Percentiles rank a stretch among this genome's conserved stretches.
Evolutionary conservation across 2,888 invertebrate species (phyloP).

Genomic region (Rhagium mordax): DNA sequence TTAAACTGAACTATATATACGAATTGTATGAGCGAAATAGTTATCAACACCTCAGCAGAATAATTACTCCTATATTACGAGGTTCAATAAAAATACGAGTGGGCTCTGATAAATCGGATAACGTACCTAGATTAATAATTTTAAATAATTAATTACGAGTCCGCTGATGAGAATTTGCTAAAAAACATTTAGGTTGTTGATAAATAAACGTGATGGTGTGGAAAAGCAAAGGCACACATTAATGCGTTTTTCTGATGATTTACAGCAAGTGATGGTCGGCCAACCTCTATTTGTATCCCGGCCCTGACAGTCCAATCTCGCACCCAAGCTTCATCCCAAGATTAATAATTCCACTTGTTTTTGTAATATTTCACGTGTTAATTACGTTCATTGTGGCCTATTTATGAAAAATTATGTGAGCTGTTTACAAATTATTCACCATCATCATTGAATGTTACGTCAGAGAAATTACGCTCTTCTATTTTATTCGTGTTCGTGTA

Average conservation of each 20-base stretch:
- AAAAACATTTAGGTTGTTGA: conserved; percentile 16
- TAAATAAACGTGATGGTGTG: conserved; percentile 26
- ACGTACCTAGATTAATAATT: background rate
- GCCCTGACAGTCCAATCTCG: conserved; percentile 68
- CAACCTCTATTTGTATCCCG: conserved; percentile 66
- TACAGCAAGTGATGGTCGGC: conserved; percentile 63
- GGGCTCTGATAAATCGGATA: too few relatives aligned
- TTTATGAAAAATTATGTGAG: conserved; percentile 57
- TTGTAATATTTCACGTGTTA: conserved; percentile 69
- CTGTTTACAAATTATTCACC: conserved; percentile 30
- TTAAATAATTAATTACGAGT: background rate
- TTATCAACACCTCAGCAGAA: too few relatives aligned
- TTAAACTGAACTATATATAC: too few relatives aligned
- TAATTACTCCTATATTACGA: too few relatives aligned
- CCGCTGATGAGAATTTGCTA: background rate
- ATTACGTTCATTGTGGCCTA: conserved; percentile 64
- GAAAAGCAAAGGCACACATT: conserved; percentile 43
- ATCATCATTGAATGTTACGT: conserved; percentile 7
- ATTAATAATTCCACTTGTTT: conserved; percentile 69
- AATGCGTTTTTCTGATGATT: conserved; percentile 62
- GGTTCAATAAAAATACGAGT: too few relatives aligned
- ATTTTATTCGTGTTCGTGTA: background rate
- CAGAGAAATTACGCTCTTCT: background rate
- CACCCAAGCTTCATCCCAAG: conserved; percentile 65
- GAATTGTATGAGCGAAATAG: too few relatives aligned